Conservation (phyloP, 2,113 vertebrate genomes). For the Chelonoidis abingdonii region DNA sequence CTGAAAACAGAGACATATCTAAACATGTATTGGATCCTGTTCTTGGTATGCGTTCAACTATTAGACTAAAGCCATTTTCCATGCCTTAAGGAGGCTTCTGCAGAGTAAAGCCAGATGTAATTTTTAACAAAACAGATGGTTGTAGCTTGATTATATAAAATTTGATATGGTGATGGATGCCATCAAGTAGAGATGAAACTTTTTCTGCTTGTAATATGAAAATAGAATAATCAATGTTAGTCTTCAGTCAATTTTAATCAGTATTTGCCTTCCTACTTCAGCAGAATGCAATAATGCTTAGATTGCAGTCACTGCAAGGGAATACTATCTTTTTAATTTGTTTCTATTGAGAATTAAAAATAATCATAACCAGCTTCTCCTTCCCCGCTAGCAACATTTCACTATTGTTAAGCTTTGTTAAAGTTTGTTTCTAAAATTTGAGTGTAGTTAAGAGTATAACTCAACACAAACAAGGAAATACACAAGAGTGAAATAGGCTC, state of each 20-base stretch:
- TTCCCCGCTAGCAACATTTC: background rate
- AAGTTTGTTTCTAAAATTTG: background rate
- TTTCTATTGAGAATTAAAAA: background rate
- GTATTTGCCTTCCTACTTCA: background rate
- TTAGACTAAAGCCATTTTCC: background rate
- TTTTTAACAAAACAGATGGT: background rate
- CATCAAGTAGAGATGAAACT: fast-evolving
- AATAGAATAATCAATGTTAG: background rate
- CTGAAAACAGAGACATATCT: constrained; percentile 56
- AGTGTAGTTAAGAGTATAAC: background rate
- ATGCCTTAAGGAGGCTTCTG: background rate
- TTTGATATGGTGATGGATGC: background rate
- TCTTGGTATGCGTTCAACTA: constrained; percentile 80
- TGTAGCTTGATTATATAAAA: fast-evolving
- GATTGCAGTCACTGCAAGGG: background rate
- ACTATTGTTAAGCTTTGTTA: background rate
- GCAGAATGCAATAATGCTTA: background rate
- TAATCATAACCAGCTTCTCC: background rate
- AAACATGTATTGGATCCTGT: constrained; percentile 83
- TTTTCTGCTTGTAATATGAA: background rate
- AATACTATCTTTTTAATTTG: background rate
- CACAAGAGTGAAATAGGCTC: background rate
- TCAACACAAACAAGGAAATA: background rate
- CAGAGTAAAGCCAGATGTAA: background rate
- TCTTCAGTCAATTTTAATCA: background rate